Conservation (phyloP, 2,888 invertebrate species). For the Rhorus exstirpatorius region DNA sequence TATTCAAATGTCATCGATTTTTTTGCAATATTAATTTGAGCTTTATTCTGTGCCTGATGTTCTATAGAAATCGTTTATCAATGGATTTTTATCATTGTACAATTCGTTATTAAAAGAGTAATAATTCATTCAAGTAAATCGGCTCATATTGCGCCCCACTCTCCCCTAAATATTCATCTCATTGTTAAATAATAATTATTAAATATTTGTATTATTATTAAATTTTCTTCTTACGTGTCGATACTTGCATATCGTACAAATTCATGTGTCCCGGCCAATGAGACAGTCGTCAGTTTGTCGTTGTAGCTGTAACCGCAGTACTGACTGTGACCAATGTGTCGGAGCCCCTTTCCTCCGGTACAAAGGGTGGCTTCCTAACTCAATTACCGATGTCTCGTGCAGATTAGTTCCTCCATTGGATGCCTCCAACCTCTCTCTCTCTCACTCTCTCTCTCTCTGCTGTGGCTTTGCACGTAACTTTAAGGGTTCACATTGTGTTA, state of each 20-base stretch:
- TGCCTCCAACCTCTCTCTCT: slow-evolving; percentile 9
- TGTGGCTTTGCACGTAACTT: slow-evolving; percentile 32
- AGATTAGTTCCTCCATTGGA: slow-evolving; percentile 61
- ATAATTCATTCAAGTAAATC: too few relatives aligned
- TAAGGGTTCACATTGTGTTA: slow-evolving; percentile 38
- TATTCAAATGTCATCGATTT: too few relatives aligned
- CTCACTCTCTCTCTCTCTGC: slow-evolving; percentile 9
- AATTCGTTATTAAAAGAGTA: too few relatives aligned
- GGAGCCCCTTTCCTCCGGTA: slow-evolving; percentile 20
- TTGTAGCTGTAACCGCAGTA: slow-evolving; percentile 22
- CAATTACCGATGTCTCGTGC: slow-evolving; percentile 63
- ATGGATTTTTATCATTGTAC: too few relatives aligned
- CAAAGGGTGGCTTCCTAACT: slow-evolving; percentile 43
- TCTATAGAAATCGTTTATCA: too few relatives aligned
- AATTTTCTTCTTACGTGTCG: not conserved
- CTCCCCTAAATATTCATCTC: too few relatives aligned
- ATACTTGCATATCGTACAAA: not conserved
- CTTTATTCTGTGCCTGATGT: too few relatives aligned
- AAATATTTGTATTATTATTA: too few relatives aligned
- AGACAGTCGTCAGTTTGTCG: slow-evolving; percentile 12
- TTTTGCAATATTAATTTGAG: too few relatives aligned
- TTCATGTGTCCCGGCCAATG: not conserved
- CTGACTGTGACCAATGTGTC: slow-evolving; percentile 41
- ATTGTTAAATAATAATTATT: too few relatives aligned
- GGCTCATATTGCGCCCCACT: too few relatives aligned